Evolutionary conservation across 2,797 vertebrate species (phyloP), one percentile per base, ranked within the genome.

Genomic region (Tokudaia tokunoshimensis): DNA sequence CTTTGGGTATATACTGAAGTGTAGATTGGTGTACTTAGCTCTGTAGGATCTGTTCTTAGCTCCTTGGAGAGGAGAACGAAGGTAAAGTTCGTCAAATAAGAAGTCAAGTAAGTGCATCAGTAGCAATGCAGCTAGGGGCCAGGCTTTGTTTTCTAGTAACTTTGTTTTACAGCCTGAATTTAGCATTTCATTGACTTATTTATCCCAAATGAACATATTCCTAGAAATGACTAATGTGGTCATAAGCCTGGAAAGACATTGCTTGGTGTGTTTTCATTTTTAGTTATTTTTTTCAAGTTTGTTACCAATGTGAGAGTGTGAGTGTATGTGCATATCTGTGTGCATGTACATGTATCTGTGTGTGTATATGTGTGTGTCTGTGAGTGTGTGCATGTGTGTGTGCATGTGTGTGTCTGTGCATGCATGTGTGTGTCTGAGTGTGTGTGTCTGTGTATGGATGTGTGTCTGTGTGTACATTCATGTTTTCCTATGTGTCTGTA

Each of bases 81-180:
- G 0, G 44, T 75, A 57, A 50, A 52, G 15, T 94, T 94, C 76
- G 31, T n/a, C 19, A 95, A 83, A 80, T 12, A 93, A n/a, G 41
- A 79, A 88, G 87, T 67, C 26, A 93, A 31, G 41, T 29, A 80
- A 63, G n/a, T 13, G 37, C 72, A 55, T 76, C 57, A 63, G 57
- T 41, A 19, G 52, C 44, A 57, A 3, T 47, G 22, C 31, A 76
- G 59, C 93, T 78, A n/a, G 37, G 65, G 61, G 9, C 1, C 26
- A 50, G 41, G 44, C 8, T 59, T 70, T 89, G 61, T 79, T 2
- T 90, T 79, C 75, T 26, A 26, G 74, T 92, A 57, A 41, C 2
- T 92, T 94, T 90, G 12, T 88, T 88, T 96, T 80, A 91, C 65
- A 81, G 72, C 24, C 83, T 50, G 82, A 95, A 87, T 89, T 76